A percentile compares a stretch with the other conserved stretches of the same genome.
Evolutionary conservation across 2,888 invertebrate genomes (phyloP).

Genomic region (Ceriagrion tenellum): DNA sequence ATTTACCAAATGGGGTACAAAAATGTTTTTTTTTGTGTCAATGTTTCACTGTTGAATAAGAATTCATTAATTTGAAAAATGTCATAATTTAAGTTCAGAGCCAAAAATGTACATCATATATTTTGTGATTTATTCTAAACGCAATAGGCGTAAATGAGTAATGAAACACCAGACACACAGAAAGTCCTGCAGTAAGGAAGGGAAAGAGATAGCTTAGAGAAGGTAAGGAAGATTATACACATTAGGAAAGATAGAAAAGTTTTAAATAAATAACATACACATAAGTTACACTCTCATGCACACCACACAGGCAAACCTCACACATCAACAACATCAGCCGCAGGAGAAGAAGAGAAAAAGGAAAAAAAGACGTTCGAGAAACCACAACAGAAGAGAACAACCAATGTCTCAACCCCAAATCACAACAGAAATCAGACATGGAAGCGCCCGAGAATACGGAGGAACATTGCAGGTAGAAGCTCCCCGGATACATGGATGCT

Average conservation of each 20-base stretch:
- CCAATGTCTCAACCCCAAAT: slow-evolving; percentile 35
- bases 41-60: slow-evolving; percentile 52
- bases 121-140: slow-evolving; percentile 13
- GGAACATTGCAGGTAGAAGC: slow-evolving; percentile 60
- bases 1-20: not conserved
- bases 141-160: slow-evolving; percentile 15
- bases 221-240: slow-evolving; percentile 30
- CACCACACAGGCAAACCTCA: slow-evolving; percentile 42
- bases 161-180: slow-evolving; percentile 56
- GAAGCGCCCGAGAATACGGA: slow-evolving; percentile 48
- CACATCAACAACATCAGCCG: slow-evolving; percentile 25
- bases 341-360: not conserved
- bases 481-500: slow-evolving; percentile 55
- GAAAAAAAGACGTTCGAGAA: not conserved
- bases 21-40: slow-evolving; percentile 32
- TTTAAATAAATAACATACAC: slow-evolving; percentile 44
- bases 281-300: slow-evolving; percentile 50
- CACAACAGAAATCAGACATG: slow-evolving; percentile 50
- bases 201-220: slow-evolving; percentile 47
- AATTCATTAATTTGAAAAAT: slow-evolving; percentile 38
- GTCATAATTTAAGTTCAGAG: not conserved
- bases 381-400: slow-evolving; percentile 51
- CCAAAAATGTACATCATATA: not conserved
- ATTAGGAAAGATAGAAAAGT: not conserved
- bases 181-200: slow-evolving; percentile 65